A percentile compares a stretch with the other conserved stretches of the same genome.
Evolutionary conservation across 2,797 vertebrate species (phyloP).

Genomic region (Yasuhikotakia modesta): DNA sequence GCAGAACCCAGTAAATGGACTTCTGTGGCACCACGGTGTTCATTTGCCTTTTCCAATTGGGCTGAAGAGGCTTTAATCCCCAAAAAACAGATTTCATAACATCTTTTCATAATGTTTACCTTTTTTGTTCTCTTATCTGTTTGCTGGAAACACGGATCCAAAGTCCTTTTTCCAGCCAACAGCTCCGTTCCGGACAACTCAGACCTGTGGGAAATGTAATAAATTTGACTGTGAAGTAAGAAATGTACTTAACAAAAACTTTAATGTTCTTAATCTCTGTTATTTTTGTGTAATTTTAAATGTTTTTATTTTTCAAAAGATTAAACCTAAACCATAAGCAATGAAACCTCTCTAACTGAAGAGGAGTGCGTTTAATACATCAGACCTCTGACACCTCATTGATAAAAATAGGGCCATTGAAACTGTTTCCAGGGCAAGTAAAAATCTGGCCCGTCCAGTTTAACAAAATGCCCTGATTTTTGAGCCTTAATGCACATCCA

Average conservation of each 20-base stretch:
- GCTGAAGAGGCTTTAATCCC: background rate
- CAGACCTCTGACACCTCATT: conserved; percentile 5
- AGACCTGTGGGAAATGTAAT: background rate
- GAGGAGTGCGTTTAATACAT: background rate
- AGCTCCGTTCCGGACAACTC: background rate
- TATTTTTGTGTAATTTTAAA: too few species aligned
- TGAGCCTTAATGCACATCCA: conserved; percentile 26
- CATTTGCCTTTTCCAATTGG: background rate
- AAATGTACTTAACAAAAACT: too few species aligned
- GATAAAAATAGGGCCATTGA: background rate
- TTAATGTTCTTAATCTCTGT: too few species aligned
- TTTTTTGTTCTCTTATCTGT: background rate
- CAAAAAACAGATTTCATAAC: background rate
- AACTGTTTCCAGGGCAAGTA: background rate
- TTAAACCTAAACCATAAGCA: too few species aligned
- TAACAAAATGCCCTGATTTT: background rate
- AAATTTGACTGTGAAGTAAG: too few species aligned
- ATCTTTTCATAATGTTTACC: background rate
- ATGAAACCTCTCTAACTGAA: too few species aligned
- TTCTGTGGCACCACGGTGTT: background rate
- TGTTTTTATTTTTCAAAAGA: too few species aligned
- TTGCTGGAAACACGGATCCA: background rate
- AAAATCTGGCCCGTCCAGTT: background rate
- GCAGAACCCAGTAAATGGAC: background rate
- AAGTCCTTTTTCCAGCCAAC: background rate